Percentiles rank a stretch among this genome's conserved stretches.
phyloP scores from a whole-genome alignment of 2,797 vertebrate species.

The Tadarida brasiliensis region DNA sequence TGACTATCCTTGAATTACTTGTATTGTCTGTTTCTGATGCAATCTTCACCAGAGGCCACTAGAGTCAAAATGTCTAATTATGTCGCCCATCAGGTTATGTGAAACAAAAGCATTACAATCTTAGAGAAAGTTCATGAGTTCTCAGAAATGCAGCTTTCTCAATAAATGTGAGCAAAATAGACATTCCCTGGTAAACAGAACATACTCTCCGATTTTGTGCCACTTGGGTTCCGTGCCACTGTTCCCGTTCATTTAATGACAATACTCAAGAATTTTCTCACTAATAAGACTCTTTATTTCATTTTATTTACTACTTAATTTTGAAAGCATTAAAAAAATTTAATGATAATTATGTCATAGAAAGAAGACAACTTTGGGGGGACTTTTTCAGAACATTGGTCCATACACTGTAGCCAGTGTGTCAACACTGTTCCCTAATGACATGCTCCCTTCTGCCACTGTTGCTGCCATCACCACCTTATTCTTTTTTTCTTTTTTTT shows the following conservation, averaged over 20 bases:
- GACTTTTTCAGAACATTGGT: background rate
- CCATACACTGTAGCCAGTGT: background rate
- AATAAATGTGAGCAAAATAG: background rate
- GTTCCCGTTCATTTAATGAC: background rate
- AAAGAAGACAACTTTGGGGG: background rate
- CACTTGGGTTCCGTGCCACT: background rate
- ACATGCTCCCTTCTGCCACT: background rate
- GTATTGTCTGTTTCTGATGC: background rate
- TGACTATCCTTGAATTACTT: conserved; percentile 33
- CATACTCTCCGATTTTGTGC: background rate
- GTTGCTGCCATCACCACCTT: background rate
- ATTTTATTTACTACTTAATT: background rate
- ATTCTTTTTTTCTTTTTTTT: too few species aligned
- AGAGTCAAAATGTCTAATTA: background rate
- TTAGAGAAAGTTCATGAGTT: background rate
- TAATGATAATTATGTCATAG: background rate
- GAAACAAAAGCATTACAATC: background rate
- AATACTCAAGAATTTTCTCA: background rate
- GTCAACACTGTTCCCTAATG: background rate
- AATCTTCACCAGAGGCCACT: background rate
- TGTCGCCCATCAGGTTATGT: background rate
- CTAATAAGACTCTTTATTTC: background rate
- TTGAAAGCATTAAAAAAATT: background rate
- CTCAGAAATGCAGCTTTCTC: background rate
- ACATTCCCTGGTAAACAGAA: background rate